Evolutionary conservation across 2,888 invertebrate species (phyloP).

Genomic region (Antheraea assamensis): DNA sequence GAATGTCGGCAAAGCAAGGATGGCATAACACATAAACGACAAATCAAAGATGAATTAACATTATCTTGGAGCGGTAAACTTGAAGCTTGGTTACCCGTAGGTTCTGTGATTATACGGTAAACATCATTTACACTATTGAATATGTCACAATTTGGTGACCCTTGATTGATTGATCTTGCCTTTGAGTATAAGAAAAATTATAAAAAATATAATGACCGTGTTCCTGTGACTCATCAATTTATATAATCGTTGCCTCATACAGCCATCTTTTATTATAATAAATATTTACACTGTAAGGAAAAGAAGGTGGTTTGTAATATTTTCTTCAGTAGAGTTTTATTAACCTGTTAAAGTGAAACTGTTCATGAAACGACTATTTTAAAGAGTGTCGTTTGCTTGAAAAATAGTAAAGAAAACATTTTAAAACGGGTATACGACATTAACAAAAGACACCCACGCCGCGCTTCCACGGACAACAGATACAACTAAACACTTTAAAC

Average conservation of each 20-base stretch:
- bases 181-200: background rate
- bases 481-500: conserved; percentile 79
- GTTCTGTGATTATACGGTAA: too few species aligned
- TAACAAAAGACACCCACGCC: conserved; percentile 72
- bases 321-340: background rate
- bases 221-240: too few species aligned
- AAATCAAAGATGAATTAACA: too few species aligned
- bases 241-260: background rate
- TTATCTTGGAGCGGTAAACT: too few species aligned
- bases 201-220: background rate
- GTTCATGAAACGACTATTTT: conserved; percentile 19
- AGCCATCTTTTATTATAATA: background rate
- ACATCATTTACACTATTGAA: too few species aligned
- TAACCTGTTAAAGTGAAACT: conserved; percentile 4
- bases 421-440: conserved; percentile 66
- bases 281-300: background rate
- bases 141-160: too few species aligned
- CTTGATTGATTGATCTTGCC: too few species aligned
- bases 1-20: too few species aligned
- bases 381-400: conserved; percentile 43
- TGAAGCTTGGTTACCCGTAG: too few species aligned
- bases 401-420: conserved; percentile 63
- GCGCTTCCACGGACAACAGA: conserved; percentile 70
- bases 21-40: too few species aligned
- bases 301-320: background rate